These are phyloP conservation scores for Barbus barbus DNA, from an alignment of 2,113 vertebrate species.

Conservation along the genomic window DNA sequence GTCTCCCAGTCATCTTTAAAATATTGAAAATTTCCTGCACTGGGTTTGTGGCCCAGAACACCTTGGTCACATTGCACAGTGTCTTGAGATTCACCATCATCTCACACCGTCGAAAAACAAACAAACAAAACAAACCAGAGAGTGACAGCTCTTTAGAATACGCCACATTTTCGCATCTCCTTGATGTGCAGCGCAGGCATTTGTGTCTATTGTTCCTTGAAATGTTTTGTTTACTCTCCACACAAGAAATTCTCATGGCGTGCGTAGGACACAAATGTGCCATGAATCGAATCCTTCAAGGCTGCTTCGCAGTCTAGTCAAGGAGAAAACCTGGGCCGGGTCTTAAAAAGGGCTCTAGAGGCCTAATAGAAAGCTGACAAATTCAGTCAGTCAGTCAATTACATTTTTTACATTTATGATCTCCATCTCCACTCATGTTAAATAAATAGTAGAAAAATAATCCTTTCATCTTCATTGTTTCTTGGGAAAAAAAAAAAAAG, in stretches of 20 bases:
- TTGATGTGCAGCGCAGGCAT: constrained; percentile 36
- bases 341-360: background rate
- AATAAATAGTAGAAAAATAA: constrained; percentile 99
- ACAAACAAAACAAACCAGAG: background rate
- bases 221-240: constrained; percentile 18
- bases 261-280: background rate
- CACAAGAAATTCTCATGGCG: constrained; percentile 38
- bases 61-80: constrained; percentile 33
- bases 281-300: constrained; percentile 35
- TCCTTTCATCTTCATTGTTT: constrained; percentile 78
- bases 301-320: constrained; percentile 15
- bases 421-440: constrained; percentile 73
- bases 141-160: constrained; percentile 39
- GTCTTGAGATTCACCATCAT: constrained; percentile 31
- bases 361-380: constrained; percentile 1
- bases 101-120: constrained; percentile 16
- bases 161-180: constrained; percentile 37
- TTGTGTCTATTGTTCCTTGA: constrained; percentile 24
- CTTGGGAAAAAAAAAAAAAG: constrained; percentile 26
- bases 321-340: background rate
- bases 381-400: background rate
- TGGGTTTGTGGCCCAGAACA: constrained; percentile 10
- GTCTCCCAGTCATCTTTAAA: constrained; percentile 48
- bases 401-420: constrained; percentile 6
- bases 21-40: background rate